Evolutionary conservation across 53 echinoderm and acorn worm genomes (phyloP), one percentile per base, ranked within the genome.

Genomic region (Paelopatides confundens): DNA sequence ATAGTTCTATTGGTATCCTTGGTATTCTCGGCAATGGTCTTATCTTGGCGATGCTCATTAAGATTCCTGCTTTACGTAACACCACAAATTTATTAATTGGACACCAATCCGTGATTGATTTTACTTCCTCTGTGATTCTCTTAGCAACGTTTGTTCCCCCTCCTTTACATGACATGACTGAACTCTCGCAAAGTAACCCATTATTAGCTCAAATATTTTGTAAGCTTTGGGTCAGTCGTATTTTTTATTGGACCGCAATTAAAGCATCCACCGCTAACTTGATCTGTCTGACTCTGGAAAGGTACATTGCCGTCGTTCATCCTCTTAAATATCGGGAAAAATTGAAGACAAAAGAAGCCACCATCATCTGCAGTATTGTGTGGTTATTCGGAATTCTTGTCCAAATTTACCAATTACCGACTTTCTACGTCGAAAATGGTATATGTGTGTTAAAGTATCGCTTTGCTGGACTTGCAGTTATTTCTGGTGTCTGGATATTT

Each of bases 201-300:
- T 12, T 17, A 1, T 29, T 79, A 28, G 79, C 79, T 13, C 13
- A 48, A 4, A 8, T 86, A 18, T 47, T 71, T n/a, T 86, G 86
- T 52, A 54, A 48, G 7, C 13, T 87, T 11, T 90, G 90, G 90
- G 76, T 71, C 29, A 71, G 66, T 26, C 43, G 76, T 39, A 58
- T 84, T 38, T 69, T 90, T 31, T 85, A 84, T 62, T 90, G 86
- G 85, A 76, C 74, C 15, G 31, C 49, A 12, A 90, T 76, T 37
- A 85, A 84, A 64, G 40, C 90, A 30, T 90, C 90, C 35, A 76
- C 90, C 4, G 85, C 85, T 5, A 90, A 90, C 65, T 39, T 90
- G 23, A 65, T 76, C 32, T 46, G 69, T 29, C 76, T 90, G 10
- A 85, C 90, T 5, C 26, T 90, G 58, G 90, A 90, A 62, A 58